These are phyloP conservation scores for Cheiracanthium punctorium DNA, from an alignment of 2,888 invertebrate genomes.

Conservation along the genomic window DNA sequence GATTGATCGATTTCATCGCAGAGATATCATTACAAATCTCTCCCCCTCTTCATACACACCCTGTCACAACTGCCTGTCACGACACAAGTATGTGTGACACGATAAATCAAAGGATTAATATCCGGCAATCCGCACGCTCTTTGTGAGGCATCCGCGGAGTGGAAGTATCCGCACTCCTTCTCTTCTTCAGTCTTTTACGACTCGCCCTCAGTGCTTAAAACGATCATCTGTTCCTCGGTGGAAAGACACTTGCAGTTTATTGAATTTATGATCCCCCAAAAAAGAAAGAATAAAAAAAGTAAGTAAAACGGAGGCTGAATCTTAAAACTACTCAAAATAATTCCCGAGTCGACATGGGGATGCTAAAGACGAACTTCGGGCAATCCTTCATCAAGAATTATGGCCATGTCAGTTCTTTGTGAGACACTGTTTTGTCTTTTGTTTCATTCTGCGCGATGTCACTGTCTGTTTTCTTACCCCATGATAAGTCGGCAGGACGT, in stretches of 20 bases:
- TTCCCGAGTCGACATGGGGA: conserved; percentile 7
- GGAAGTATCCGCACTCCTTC: neutral
- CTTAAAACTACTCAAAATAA: conserved; percentile 1
- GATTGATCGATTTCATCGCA: no score
- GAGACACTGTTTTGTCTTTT: neutral
- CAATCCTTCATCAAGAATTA: conserved; percentile 17
- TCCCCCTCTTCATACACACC: no score
- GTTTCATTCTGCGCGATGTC: neutral
- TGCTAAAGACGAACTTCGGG: neutral
- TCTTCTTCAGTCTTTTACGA: neutral
- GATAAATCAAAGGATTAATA: conserved; percentile 1
- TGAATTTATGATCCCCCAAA: conserved; percentile 5
- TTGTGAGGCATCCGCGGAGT: neutral
- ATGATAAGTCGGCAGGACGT: neutral
- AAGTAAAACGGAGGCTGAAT: neutral
- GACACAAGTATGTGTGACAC: neutral
- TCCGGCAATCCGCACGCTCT: neutral
- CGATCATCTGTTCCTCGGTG: neutral
- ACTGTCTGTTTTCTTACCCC: neutral
- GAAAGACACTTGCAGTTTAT: neutral
- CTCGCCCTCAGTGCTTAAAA: neutral
- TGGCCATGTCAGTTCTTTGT: conserved; percentile 3
- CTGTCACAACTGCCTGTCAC: no score
- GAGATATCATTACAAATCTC: no score
- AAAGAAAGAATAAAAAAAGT: no score